Conservation (phyloP, 2,113 vertebrate species). For the Globicephala melas region DNA sequence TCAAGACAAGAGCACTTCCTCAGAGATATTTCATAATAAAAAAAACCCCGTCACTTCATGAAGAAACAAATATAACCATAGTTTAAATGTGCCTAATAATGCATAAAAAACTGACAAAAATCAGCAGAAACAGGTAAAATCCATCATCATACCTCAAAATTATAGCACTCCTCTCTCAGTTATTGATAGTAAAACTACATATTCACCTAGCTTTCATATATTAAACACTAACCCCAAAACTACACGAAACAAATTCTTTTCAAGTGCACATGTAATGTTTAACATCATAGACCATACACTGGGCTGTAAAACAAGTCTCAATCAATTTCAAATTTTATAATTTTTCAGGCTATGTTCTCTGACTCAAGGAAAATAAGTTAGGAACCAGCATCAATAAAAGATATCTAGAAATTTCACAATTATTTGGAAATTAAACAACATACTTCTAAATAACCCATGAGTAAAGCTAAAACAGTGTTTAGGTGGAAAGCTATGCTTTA, state of each 20-base stretch:
- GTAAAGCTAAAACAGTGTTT: background rate
- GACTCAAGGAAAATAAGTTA: background rate
- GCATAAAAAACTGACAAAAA: background rate
- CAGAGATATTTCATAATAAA: background rate
- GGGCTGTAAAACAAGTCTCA: background rate
- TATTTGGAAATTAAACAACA: background rate
- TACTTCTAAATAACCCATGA: background rate
- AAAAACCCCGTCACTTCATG: background rate
- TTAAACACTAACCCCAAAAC: background rate
- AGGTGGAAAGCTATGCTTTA: background rate
- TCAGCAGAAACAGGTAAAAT: background rate
- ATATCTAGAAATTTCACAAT: background rate
- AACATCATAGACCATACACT: background rate
- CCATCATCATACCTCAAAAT: background rate
- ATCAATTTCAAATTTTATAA: background rate
- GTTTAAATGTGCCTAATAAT: background rate
- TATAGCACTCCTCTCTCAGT: background rate
- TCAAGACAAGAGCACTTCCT: background rate
- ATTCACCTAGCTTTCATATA: background rate
- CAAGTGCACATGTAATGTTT: background rate
- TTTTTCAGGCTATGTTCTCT: background rate
- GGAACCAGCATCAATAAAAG: background rate
- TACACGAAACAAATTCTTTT: background rate
- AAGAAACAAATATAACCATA: background rate
- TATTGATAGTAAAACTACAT: background rate